Evolutionary conservation across 30 jellyfish, hydroid and myxozoan species (phyloP).

Genomic region (Catostylus mosaicus): DNA sequence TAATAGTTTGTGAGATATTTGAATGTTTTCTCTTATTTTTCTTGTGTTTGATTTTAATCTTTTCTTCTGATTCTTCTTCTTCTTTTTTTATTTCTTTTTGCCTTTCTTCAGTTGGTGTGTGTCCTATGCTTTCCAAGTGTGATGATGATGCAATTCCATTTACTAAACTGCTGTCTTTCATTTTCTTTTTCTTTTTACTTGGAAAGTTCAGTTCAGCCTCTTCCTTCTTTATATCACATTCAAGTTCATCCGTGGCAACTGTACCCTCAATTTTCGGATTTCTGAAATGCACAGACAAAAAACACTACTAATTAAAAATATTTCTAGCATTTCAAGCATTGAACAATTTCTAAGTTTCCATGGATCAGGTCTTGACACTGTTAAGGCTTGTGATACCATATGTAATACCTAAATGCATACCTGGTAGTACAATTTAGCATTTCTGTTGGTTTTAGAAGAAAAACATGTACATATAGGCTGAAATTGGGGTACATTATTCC

Average conservation of each 20-base stretch:
- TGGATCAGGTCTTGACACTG: too few species aligned
- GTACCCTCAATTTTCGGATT: not conserved
- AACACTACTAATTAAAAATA: too few species aligned
- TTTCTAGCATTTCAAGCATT: too few species aligned
- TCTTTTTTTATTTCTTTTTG: not conserved
- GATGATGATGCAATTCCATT: not conserved
- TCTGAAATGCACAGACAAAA: not conserved
- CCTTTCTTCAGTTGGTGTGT: not conserved
- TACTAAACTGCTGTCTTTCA: not conserved
- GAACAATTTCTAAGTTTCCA: too few species aligned
- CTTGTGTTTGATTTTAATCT: not conserved
- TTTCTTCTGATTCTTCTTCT: not conserved
- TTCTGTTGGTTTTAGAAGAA: too few species aligned
- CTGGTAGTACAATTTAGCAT: too few species aligned
- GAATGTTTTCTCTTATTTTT: slow-evolving; percentile 39
- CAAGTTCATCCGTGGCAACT: not conserved
- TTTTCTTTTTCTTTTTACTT: slow-evolving; percentile 1
- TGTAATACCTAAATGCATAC: too few species aligned
- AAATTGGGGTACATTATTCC: too few species aligned
- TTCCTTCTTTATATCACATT: not conserved
- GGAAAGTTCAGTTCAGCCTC: not conserved
- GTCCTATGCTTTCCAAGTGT: too few species aligned
- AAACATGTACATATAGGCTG: too few species aligned
- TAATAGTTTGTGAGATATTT: not conserved
- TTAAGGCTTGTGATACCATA: too few species aligned